These are phyloP conservation scores for Chalcosyrphus nemorum DNA, from an alignment of 2,888 invertebrate genomes.

Conservation along the genomic window DNA sequence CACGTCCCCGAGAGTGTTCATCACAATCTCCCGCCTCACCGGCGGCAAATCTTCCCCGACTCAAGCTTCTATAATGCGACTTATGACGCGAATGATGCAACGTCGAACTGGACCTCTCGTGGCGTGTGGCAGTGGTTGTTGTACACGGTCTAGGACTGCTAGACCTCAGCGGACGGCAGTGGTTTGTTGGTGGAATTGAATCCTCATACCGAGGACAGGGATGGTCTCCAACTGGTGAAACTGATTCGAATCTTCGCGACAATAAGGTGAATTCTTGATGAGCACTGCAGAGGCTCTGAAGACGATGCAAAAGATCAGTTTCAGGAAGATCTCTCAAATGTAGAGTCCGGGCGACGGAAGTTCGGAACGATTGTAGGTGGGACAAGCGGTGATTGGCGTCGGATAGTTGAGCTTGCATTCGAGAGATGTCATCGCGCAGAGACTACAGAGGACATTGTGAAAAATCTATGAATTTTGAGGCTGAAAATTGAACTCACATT, in stretches of 20 bases:
- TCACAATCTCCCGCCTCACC: conserved; percentile 75
- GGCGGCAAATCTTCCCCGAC: conserved; percentile 74
- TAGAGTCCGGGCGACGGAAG: conserved; percentile 88
- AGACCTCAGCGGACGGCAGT: conserved; percentile 79
- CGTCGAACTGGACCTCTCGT: conserved; percentile 31
- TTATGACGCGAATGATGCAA: conserved; percentile 46
- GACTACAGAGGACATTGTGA: conserved; percentile 82
- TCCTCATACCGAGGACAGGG: conserved; percentile 81
- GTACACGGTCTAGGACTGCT: conserved; percentile 73
- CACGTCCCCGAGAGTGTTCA: conserved; percentile 59
- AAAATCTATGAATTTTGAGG: conserved; percentile 76
- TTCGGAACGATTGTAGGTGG: conserved; percentile 89
- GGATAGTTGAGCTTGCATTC: conserved; percentile 88
- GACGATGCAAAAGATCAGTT: conserved; percentile 89
- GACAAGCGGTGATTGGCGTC: conserved; percentile 90
- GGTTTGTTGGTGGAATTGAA: conserved; percentile 78
- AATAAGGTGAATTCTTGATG: conserved; percentile 94
- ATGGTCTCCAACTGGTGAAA: conserved; percentile 81
- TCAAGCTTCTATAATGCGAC: conserved; percentile 53
- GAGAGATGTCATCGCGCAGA: conserved; percentile 89
- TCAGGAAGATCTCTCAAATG: conserved; percentile 89
- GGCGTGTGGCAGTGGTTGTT: conserved; percentile 49
- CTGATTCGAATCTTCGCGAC: conserved; percentile 87
- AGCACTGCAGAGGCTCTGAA: conserved; percentile 92
- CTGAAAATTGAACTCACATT: conserved; percentile 76